These are phyloP conservation scores for Centropus bengalensis DNA, from an alignment of 2,113 vertebrate genomes.

Conservation along the genomic window DNA sequence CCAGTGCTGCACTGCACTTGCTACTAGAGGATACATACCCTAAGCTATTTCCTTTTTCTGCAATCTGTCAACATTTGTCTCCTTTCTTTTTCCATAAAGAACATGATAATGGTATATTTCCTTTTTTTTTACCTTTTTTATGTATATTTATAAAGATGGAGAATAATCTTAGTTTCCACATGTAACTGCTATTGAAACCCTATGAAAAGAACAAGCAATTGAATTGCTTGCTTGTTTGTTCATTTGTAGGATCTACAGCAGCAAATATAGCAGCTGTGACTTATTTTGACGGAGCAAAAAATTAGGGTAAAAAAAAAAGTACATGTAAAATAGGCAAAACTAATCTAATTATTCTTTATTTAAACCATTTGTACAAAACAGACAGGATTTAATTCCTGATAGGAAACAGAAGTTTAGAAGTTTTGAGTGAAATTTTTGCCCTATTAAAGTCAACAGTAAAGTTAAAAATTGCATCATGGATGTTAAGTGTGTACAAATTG, in stretches of 20 bases:
- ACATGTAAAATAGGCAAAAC: not conserved
- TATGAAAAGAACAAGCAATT: not conserved
- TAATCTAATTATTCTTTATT: slow-evolving; percentile 8
- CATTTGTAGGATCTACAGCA: not conserved
- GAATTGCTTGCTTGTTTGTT: not conserved
- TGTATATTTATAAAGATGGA: not conserved
- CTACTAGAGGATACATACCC: not conserved
- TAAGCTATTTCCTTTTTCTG: not conserved
- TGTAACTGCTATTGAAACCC: not conserved
- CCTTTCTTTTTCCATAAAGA: not conserved
- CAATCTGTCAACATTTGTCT: not conserved
- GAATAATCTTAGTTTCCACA: not conserved
- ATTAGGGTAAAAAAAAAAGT: not conserved
- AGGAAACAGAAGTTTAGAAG: slow-evolving; percentile 1
- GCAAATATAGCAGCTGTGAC: not conserved
- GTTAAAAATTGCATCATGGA: not conserved
- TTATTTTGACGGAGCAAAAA: not conserved
- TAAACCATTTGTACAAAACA: not conserved
- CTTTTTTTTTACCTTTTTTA: not conserved
- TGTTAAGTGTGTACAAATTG: slow-evolving; percentile 51
- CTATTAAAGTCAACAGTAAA: slow-evolving; percentile 30
- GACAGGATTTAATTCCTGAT: slow-evolving; percentile 21
- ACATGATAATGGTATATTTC: not conserved
- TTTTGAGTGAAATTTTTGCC: slow-evolving; percentile 22
- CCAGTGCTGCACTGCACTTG: not conserved